Evolutionary conservation across 2,797 vertebrate genomes (phyloP), one percentile per base, ranked within the genome.

Genomic region (Parauchenoglanis punctatus): DNA sequence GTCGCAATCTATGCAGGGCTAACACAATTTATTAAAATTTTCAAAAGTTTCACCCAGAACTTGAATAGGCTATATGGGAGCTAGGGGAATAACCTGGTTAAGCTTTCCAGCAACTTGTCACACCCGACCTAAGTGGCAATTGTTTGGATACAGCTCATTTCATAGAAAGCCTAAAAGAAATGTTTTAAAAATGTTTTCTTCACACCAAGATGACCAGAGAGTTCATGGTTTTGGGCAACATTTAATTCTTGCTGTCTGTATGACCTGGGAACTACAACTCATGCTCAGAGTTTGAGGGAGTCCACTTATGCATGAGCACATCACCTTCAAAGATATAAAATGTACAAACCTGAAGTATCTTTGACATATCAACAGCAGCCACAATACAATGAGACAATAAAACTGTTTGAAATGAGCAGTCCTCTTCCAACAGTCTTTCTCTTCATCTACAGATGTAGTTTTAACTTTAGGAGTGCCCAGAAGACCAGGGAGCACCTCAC

Each of bases 81-180:
- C 78, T 35, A 15, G 10, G 10, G 61, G 80, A 20, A 84, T 63
- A 23, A 7, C 20, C 35, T 35, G 70, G 23, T 83, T 82, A 56
- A 84, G 68, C 20, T 86, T 67, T 23, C 67, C 78, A 6, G 8
- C 28, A 70, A 54, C 25, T 25, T 88, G 81, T 56, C 72, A 86
- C 6, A 25, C 11, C 46, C 54, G 49, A 18, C 15, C 44, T 20
- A 44, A 72, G 35, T 23, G 3, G 1, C 7, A 2, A 4, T 61
- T 20, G 65, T 31, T 63, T 28, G 11, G 28, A 7, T 11, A 52
- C 58, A 40, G 49, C 76, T 23, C 56, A 23, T 44, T 88, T 85
- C 8, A 86, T 28, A n/a, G 84, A 59, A 31, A 46, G 68, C 31
- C 59, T 78, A 82, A 86, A 82, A 85, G 11, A 88, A 88, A 31